phyloP scores from a whole-genome alignment of 2,888 invertebrate species.

The Athalia circularis region DNA sequence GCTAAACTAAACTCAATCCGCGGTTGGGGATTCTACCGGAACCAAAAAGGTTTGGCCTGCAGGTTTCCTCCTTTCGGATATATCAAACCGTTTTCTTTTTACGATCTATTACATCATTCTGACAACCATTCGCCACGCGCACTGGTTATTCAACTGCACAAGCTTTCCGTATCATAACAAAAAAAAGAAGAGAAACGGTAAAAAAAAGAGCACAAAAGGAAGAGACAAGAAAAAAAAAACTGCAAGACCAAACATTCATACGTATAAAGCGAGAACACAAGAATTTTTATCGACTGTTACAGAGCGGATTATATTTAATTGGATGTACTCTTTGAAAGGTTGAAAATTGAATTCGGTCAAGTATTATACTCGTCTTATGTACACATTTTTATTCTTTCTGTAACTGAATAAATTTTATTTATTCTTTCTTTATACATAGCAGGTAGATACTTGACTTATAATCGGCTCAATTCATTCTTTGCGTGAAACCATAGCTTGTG shows the following conservation, averaged over 20 bases:
- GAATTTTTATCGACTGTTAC: not conserved
- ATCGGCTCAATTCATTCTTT: constrained; percentile 14
- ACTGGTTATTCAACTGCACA: no score
- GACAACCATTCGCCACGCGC: no score
- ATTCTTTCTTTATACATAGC: not conserved
- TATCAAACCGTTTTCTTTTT: not conserved
- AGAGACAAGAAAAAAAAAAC: not conserved
- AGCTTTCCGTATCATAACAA: not conserved
- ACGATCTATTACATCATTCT: no score
- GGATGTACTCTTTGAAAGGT: constrained; percentile 26
- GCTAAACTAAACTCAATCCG: not conserved
- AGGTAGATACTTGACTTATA: constrained; percentile 15
- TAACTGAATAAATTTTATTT: constrained; percentile 25
- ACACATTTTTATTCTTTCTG: constrained; percentile 12
- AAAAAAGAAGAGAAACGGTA: not conserved
- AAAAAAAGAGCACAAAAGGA: not conserved
- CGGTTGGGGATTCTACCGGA: not conserved
- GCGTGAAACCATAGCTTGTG: constrained; percentile 9
- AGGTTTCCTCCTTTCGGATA: not conserved
- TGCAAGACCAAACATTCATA: not conserved
- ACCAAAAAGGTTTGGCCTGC: not conserved
- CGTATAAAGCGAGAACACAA: not conserved
- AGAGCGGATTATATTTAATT: constrained; percentile 32
- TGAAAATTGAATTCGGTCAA: constrained; percentile 7
- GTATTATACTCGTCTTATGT: not conserved